phyloP scores from a whole-genome alignment of 2,888 invertebrate genomes.

The Perdita meconis region DNA sequence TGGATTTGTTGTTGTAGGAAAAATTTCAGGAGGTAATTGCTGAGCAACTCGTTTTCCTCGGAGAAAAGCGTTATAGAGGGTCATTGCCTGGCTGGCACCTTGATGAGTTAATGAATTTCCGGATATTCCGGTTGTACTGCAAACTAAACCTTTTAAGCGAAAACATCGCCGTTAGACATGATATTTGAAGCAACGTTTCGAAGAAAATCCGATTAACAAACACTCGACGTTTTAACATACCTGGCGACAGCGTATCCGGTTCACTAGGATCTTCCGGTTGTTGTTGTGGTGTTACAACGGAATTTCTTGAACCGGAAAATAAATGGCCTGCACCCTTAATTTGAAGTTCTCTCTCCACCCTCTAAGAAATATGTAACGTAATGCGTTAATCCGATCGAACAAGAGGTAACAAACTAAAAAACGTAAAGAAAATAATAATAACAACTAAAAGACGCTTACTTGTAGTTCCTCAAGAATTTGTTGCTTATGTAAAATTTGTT shows the following conservation, averaged over 20 bases:
- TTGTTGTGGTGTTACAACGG: conserved; percentile 78
- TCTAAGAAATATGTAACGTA: conserved; percentile 82
- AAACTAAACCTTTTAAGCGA: conserved; percentile 80
- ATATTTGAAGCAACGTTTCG: neutral
- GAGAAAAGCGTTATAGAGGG: conserved; percentile 84
- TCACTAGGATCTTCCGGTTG: conserved; percentile 73
- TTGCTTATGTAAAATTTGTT: conserved; percentile 88
- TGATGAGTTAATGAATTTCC: conserved; percentile 82
- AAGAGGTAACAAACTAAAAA: neutral
- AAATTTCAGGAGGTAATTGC: conserved; percentile 73
- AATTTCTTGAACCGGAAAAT: conserved; percentile 74
- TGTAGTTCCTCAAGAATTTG: conserved; percentile 88
- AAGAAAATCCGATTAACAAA: neutral
- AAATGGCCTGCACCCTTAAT: conserved; percentile 84
- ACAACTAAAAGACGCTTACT: conserved; percentile 63
- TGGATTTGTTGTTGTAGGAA: conserved; percentile 69
- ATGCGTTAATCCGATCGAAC: neutral
- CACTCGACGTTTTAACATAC: conserved; percentile 80
- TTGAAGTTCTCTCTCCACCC: conserved; percentile 89
- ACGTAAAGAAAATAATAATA: neutral
- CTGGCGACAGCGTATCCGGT: conserved; percentile 82
- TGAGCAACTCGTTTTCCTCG: conserved; percentile 73
- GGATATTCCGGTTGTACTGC: conserved; percentile 81
- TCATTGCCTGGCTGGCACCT: conserved; percentile 82
- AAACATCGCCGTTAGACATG: conserved; percentile 66